Evolutionary conservation across 2,888 invertebrate genomes (phyloP), one percentile per base, ranked within the genome.

Genomic region (Ctenicera cuprea): DNA sequence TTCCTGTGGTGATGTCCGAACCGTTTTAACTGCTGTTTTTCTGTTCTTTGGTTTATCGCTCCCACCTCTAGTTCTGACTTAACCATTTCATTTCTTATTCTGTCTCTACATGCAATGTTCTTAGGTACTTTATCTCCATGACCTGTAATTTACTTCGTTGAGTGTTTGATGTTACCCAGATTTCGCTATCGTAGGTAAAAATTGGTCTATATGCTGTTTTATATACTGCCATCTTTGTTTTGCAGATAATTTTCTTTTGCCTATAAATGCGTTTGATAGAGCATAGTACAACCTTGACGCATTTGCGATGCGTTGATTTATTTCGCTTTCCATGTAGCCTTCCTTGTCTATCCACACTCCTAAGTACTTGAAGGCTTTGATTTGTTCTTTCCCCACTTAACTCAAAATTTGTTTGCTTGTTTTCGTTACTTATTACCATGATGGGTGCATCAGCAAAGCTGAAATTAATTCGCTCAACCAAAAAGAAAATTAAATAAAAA

Each of bases 211-310:
- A 64, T 9, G 26, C 26, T 11, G 48, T 64, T 64, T 64, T 43
- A 30, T 38, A 65, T 14, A 65, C 22, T 37, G n/a, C 22, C 33
- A 65, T 33, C 43, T 65, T 65, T 65, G 65, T 65, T 50, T 50
- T 50, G 7, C 12, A 7, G n/a, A n/a, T 22, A n/a, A n/a, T n/a
- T 16, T 50, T 43, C 50, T 45, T 63, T 61, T 12, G 9, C 33
- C n/a, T 54, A 52, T 52, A 16, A 22, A 54, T 9, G 1, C 14
- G n/a, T 54, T 54, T 18, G 16, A 11, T 33, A 54, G 16, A 33
- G 30, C 54, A 54, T 54, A 54, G 54, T 30, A 54, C 20, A 54
- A 22, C 26, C 16, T 52, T 52, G n/a, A n/a, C n/a, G n/a, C n/a
- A n/a, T n/a, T n/a, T n/a, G n/a, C n/a, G n/a, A n/a, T n/a, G n/a